Evolutionary conservation across 2,888 invertebrate species (phyloP).

Genomic region (Melipona bicolor): DNA sequence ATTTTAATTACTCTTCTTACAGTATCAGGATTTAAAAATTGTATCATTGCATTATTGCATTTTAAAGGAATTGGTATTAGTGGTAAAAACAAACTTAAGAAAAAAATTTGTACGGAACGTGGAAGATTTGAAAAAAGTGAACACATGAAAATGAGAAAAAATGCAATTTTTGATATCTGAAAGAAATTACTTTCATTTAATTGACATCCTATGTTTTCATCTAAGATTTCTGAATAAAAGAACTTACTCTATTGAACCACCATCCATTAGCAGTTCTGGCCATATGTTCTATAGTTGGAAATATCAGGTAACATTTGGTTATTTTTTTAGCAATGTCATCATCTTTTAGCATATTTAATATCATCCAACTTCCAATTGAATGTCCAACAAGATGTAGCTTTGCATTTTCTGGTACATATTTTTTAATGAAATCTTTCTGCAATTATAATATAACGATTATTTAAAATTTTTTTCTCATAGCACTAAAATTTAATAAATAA

Average conservation of each 20-base stretch:
- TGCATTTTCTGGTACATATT: slow-evolving; percentile 89
- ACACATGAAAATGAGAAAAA: slow-evolving; percentile 84
- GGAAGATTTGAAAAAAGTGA: slow-evolving; percentile 87
- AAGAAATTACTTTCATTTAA: slow-evolving; percentile 61
- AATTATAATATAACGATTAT: slow-evolving; percentile 63
- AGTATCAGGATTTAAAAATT: slow-evolving; percentile 87
- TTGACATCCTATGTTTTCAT: slow-evolving; percentile 44
- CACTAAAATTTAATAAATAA: slow-evolving; percentile 25
- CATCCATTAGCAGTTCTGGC: slow-evolving; percentile 90
- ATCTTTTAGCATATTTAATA: slow-evolving; percentile 89
- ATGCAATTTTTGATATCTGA: slow-evolving; percentile 84
- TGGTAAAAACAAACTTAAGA: slow-evolving; percentile 86
- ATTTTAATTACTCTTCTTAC: slow-evolving; percentile 89
- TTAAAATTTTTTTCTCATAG: slow-evolving; percentile 86
- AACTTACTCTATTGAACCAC: slow-evolving; percentile 87
- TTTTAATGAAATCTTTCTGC: slow-evolving; percentile 88
- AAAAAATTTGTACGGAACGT: slow-evolving; percentile 83
- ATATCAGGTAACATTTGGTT: slow-evolving; percentile 90
- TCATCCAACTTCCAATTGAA: slow-evolving; percentile 95
- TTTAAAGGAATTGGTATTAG: slow-evolving; percentile 85
- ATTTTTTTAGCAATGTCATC: slow-evolving; percentile 86
- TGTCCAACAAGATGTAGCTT: slow-evolving; percentile 94
- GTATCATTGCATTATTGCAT: slow-evolving; percentile 85
- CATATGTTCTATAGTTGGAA: slow-evolving; percentile 95
- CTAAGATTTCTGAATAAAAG: not conserved